These are phyloP conservation scores for Pogonognathellus flavescens DNA, from an alignment of 1,140 invertebrate genomes.

Conservation along the genomic window DNA sequence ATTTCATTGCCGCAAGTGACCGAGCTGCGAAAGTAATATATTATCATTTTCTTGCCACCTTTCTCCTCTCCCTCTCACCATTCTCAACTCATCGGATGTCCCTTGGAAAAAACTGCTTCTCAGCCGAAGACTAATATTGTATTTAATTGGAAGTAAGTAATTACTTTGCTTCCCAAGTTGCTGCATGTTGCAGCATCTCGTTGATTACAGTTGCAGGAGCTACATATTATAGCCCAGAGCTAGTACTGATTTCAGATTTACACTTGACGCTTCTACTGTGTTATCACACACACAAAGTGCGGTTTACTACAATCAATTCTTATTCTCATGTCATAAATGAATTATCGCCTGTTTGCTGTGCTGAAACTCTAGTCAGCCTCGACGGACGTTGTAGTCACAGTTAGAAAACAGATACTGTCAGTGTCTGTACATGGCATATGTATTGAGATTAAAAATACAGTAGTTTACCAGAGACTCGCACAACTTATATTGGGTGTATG, in stretches of 20 bases:
- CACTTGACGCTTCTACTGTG: conserved; percentile 8
- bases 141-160: conserved; percentile 59
- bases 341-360: conserved; percentile 3
- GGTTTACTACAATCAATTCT: conserved; percentile 47
- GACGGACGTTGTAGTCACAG: no score
- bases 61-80: conserved; percentile 33
- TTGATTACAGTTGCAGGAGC: conserved; percentile 41
- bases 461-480: no score
- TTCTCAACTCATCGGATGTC: conserved; percentile 56
- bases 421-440: no score
- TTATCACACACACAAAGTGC: not conserved
- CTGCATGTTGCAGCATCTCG: conserved; percentile 1
- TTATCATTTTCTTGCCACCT: conserved; percentile 52
- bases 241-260: not conserved
- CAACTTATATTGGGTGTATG: no score
- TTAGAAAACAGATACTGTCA: no score
- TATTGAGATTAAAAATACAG: no score
- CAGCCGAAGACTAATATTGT: conserved; percentile 57
- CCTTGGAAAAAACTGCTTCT: conserved; percentile 32
- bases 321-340: conserved; percentile 33
- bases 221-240: conserved; percentile 2
- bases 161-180: conserved; percentile 51
- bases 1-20: conserved; percentile 14
- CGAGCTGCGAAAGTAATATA: conserved; percentile 46
- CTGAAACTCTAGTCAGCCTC: no score